These are phyloP conservation scores for Trachelus troglodyta DNA, from an alignment of 2,888 invertebrate species.

Conservation along the genomic window DNA sequence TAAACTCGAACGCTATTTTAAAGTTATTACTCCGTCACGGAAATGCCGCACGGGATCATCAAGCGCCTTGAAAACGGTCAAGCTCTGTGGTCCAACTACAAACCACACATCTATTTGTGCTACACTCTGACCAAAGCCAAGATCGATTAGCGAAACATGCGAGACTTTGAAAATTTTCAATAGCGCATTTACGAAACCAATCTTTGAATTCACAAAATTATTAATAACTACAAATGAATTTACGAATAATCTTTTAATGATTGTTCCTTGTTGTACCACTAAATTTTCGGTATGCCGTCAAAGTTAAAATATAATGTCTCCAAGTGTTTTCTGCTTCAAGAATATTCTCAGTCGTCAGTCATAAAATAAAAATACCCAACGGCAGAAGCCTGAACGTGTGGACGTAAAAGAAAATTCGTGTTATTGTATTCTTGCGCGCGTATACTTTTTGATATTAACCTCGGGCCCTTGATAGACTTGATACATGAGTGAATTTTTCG, in stretches of 20 bases:
- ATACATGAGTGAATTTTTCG: neutral
- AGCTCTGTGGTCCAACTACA: neutral
- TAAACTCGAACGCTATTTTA: neutral
- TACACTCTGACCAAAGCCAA: neutral
- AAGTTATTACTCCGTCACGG: neutral
- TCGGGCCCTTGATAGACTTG: neutral
- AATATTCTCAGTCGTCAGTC: neutral
- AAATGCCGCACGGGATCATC: neutral
- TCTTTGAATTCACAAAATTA: neutral
- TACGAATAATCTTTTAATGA: neutral
- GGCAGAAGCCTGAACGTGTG: neutral
- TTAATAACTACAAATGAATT: neutral
- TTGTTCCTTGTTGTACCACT: neutral
- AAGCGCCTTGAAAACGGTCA: neutral
- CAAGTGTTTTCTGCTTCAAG: neutral
- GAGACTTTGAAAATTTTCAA: neutral
- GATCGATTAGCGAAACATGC: neutral
- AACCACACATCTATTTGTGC: neutral
- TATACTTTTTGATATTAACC: neutral
- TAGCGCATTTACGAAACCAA: neutral
- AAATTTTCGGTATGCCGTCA: neutral
- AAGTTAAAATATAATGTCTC: neutral
- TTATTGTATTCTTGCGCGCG: neutral
- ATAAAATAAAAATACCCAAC: neutral
- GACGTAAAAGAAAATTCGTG: neutral